These are phyloP conservation scores for Andrena trimmerana DNA, from an alignment of 2,888 invertebrate species.

Conservation along the genomic window DNA sequence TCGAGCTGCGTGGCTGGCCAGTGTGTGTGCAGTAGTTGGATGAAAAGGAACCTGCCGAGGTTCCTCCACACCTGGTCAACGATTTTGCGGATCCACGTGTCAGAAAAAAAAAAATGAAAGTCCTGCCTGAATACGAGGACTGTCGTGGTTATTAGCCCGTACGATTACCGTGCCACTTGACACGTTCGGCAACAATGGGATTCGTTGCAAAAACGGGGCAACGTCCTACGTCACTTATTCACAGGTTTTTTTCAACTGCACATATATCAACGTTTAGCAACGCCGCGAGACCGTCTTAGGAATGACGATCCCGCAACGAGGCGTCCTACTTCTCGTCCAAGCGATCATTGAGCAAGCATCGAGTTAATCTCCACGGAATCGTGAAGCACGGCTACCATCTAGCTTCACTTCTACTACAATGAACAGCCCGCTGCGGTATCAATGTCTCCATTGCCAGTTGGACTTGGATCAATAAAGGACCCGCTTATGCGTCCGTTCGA, in stretches of 20 bases:
- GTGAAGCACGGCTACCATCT: slow-evolving; percentile 42
- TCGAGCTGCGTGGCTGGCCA: background rate
- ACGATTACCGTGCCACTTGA: background rate
- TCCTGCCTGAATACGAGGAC: background rate
- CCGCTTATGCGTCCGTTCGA: background rate
- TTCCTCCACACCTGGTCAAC: background rate
- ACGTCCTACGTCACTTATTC: slow-evolving; percentile 50
- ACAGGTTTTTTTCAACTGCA: slow-evolving; percentile 23
- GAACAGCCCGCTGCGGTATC: background rate
- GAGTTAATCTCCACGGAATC: slow-evolving; percentile 39
- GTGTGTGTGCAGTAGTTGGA: background rate
- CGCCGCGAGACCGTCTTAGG: slow-evolving; percentile 44
- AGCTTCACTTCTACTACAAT: slow-evolving; percentile 29
- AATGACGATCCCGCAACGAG: slow-evolving; percentile 53
- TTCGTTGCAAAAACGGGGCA: slow-evolving; percentile 21
- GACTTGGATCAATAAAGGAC: background rate
- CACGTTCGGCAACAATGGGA: slow-evolving; percentile 35
- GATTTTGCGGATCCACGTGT: slow-evolving; percentile 6
- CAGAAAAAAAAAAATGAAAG: background rate
- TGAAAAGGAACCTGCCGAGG: background rate
- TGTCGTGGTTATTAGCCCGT: background rate
- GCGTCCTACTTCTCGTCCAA: slow-evolving; percentile 56
- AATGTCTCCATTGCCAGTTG: background rate
- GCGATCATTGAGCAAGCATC: slow-evolving; percentile 59
- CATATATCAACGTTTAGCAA: slow-evolving; percentile 60